Evolutionary conservation across 2,888 invertebrate genomes (phyloP).

Genomic region (Carterocephalus palaemon): DNA sequence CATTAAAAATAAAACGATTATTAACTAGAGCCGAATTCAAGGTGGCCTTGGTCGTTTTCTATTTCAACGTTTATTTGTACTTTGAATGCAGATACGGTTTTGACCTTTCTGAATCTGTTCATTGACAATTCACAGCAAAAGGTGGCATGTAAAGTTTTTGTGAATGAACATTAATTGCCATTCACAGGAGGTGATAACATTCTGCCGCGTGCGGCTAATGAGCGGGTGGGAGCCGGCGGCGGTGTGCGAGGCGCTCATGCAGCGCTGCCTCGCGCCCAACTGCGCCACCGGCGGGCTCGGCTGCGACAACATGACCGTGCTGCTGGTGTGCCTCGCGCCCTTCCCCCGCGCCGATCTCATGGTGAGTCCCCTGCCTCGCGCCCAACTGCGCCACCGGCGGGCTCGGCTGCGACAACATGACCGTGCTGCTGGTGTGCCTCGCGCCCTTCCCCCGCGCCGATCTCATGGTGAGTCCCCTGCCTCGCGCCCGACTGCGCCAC

Average conservation of each 20-base stretch:
- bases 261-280: slow-evolving; percentile 96
- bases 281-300: slow-evolving; percentile 98
- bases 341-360: slow-evolving; percentile 52
- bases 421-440: slow-evolving; percentile 93
- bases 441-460: slow-evolving; percentile 57
- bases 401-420: slow-evolving; percentile 99
- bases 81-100: too few species aligned
- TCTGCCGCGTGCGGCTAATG: slow-evolving; percentile 90
- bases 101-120: too few species aligned
- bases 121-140: too few species aligned
- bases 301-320: slow-evolving; percentile 99
- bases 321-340: slow-evolving; percentile 86
- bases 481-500: slow-evolving; percentile 98
- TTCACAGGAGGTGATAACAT: slow-evolving; percentile 93
- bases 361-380: slow-evolving; percentile 89
- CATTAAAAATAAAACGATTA: too few species aligned
- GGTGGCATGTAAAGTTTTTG: too few species aligned
- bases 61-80: too few species aligned
- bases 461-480: slow-evolving; percentile 81
- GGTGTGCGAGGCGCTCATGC: slow-evolving; percentile 97
- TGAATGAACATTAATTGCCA: too few species aligned
- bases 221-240: slow-evolving; percentile 92
- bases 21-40: too few species aligned
- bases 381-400: slow-evolving; percentile 98
- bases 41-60: too few species aligned